These are phyloP conservation scores for Tenebrosternarchus preto DNA, from an alignment of 2,113 vertebrate genomes.

Conservation along the genomic window DNA sequence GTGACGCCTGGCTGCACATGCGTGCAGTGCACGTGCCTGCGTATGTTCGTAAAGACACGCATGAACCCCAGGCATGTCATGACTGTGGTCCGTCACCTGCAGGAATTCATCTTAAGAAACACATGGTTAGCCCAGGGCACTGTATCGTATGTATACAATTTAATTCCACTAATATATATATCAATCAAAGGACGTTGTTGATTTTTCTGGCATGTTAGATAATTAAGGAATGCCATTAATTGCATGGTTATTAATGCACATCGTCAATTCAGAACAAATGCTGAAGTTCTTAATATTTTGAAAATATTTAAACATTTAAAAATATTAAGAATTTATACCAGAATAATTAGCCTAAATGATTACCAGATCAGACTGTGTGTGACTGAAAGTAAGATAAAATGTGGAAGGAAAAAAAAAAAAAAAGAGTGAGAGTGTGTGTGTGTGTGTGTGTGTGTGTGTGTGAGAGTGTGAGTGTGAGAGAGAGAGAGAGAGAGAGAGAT, in stretches of 20 bases:
- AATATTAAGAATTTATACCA: not conserved
- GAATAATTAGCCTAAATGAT: not conserved
- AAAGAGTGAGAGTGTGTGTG: not conserved
- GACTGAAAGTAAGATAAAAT: not conserved
- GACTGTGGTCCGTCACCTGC: slow-evolving; percentile 33
- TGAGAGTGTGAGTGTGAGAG: not conserved
- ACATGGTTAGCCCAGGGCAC: not conserved
- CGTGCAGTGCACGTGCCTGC: not conserved
- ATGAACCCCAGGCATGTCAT: slow-evolving; percentile 40
- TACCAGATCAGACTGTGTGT: not conserved
- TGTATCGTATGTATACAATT: not conserved
- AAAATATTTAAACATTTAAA: too few relatives aligned
- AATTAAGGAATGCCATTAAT: too few relatives aligned
- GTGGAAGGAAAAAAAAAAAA: not conserved
- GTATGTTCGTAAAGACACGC: not conserved
- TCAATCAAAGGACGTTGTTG: not conserved
- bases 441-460: not conserved
- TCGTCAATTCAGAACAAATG: not conserved
- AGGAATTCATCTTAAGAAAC: slow-evolving; percentile 31
- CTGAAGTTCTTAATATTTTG: not conserved
- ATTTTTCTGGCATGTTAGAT: not conserved
- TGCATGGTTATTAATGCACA: too few relatives aligned
- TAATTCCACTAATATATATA: too few relatives aligned
- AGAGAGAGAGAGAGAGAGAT: not conserved
- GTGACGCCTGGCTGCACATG: not conserved